Conservation (phyloP, 1,140 invertebrate genomes). For the Whitmania pigra region DNA sequence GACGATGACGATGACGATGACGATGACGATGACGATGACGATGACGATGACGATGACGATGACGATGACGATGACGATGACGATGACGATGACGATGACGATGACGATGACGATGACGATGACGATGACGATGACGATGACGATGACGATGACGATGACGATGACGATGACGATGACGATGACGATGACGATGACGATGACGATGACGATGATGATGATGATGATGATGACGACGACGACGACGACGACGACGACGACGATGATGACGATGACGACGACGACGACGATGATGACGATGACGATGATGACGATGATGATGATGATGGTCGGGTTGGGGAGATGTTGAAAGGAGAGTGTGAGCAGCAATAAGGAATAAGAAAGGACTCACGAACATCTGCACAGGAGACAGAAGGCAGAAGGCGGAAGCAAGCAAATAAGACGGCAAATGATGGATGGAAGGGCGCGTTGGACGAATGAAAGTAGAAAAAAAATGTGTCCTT, state of each 20-base stretch:
- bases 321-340: neutral
- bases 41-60: neutral
- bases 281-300: neutral
- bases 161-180: neutral
- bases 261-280: neutral
- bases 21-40: neutral
- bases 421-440: no score
- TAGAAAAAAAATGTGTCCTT: no score
- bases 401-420: no score
- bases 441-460: no score
- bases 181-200: neutral
- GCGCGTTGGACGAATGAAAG: no score
- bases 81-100: neutral
- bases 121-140: neutral
- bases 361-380: no score
- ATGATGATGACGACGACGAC: neutral
- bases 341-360: no score
- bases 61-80: neutral
- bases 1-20: neutral
- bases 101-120: neutral
- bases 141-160: neutral
- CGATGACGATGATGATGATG: neutral
- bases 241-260: neutral
- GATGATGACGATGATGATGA: conserved; percentile 5
- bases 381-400: no score